phyloP scores from a whole-genome alignment of 2,888 invertebrate species.

The Epicampocera succincta region DNA sequence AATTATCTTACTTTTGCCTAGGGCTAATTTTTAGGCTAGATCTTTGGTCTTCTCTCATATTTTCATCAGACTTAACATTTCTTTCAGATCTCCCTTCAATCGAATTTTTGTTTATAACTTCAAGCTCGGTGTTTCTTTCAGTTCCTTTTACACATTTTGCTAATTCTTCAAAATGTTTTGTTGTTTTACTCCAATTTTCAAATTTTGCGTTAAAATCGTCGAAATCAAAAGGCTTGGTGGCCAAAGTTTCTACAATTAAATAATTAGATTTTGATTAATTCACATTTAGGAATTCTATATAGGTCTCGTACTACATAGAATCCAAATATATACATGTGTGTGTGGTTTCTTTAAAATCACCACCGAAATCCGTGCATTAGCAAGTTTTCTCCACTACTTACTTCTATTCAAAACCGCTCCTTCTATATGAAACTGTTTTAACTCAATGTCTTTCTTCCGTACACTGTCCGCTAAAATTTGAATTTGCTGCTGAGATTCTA shows the following conservation, averaged over 20 bases:
- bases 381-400: constrained; percentile 67
- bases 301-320: too few species aligned
- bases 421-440: constrained; percentile 77
- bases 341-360: too few species aligned
- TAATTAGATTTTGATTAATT: background rate
- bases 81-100: background rate
- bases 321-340: too few species aligned
- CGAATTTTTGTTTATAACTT: background rate
- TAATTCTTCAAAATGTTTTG: constrained; percentile 62
- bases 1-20: constrained; percentile 65
- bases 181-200: constrained; percentile 45
- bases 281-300: too few species aligned
- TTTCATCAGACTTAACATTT: background rate
- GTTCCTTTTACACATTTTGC: constrained; percentile 59
- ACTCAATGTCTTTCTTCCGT: constrained; percentile 77
- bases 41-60: background rate
- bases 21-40: constrained; percentile 57
- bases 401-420: constrained; percentile 76
- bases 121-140: background rate
- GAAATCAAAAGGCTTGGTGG: constrained; percentile 73
- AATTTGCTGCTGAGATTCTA: constrained; percentile 71
- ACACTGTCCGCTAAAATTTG: constrained; percentile 72
- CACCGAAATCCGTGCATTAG: too few species aligned
- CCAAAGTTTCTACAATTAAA: constrained; percentile 74
- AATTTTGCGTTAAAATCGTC: constrained; percentile 68